phyloP scores from a whole-genome alignment of 2,797 vertebrate species.

The Erpetoichthys calabaricus region DNA sequence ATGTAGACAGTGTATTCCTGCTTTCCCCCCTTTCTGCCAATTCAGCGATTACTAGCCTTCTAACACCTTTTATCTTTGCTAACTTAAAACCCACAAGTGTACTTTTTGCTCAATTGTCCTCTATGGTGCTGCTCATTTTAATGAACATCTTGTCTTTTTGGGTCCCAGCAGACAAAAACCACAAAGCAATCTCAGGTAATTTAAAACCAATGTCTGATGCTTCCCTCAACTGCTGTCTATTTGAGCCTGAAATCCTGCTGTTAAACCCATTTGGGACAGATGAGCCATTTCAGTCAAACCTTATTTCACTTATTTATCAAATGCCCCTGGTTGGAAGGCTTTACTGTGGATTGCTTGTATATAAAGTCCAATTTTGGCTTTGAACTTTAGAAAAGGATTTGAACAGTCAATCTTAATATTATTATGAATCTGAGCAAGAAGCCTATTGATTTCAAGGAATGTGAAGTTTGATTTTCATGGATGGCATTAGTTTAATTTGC shows the following conservation, averaged over 20 bases:
- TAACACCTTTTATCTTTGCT: constrained; percentile 38
- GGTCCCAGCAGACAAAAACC: constrained; percentile 48
- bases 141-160: constrained; percentile 53
- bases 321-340: constrained; percentile 52
- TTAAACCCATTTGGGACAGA: constrained; percentile 54
- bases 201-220: constrained; percentile 56
- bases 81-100: constrained; percentile 43
- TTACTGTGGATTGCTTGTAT: constrained; percentile 53
- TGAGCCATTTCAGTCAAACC: constrained; percentile 58
- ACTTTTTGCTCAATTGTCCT: constrained; percentile 50
- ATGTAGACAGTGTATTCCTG: constrained; percentile 34
- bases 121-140: constrained; percentile 54
- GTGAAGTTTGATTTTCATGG: constrained; percentile 61
- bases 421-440: constrained; percentile 68
- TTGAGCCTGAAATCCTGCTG: constrained; percentile 52
- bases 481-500: constrained; percentile 65
- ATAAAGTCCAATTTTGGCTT: constrained; percentile 60
- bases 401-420: constrained; percentile 77
- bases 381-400: constrained; percentile 72
- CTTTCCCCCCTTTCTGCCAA: constrained; percentile 42
- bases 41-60: constrained; percentile 48
- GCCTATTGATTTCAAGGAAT: constrained; percentile 63
- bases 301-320: constrained; percentile 67
- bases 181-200: constrained; percentile 68
- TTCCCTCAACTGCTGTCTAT: constrained; percentile 42